Evolutionary conservation across 1,140 invertebrate species (phyloP), one percentile per base, ranked within the genome.

Genomic region (Drosophila cardini): DNA sequence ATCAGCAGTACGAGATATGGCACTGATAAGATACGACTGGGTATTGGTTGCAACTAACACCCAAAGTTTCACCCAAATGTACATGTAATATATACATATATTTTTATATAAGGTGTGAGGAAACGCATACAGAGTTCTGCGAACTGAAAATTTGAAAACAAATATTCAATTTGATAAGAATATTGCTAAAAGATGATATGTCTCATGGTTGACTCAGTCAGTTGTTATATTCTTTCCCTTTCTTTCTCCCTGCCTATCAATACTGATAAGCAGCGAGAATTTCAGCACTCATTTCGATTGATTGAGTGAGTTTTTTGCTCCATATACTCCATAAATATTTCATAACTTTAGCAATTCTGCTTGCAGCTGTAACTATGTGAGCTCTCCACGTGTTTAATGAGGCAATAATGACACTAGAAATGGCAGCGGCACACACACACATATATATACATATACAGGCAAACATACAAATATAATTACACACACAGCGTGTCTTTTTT

Each of bases 11-110:
- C 18, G 50, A 64, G 72, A 67, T 78, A 67, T 58, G 32, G 8
- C 26, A 57, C 10, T 72, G 80, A 83, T 83, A 84, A 83, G 80
- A 84, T 83, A 82, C 10, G 36, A 4, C 10, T 34, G 55, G 70
- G 63, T 52, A 32, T 73, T 55, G 67, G n/a, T 50, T 40, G 40
- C 40, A 70, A 55, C 32, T 6, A 30, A 46, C 34, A 42, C 4
- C 60, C 43, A n/a, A 71, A 64, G 26, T 56, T 50, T 57, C 40
- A 43, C 32, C 38, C 30, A 15, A 8, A 52, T 34, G 34, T 43
- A 8, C 13, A 26, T 21, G 9, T 16, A n/a, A n/a, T 70, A 26
- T 43, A 4, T 10, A 13, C n/a, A 36, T 36, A 6, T 52, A 34
- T 32, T 38, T 72, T 65, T 65, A 60, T 58, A n/a, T 53, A 46